phyloP scores from a whole-genome alignment of 2,888 invertebrate genomes.

The Mythimna vitellina region DNA sequence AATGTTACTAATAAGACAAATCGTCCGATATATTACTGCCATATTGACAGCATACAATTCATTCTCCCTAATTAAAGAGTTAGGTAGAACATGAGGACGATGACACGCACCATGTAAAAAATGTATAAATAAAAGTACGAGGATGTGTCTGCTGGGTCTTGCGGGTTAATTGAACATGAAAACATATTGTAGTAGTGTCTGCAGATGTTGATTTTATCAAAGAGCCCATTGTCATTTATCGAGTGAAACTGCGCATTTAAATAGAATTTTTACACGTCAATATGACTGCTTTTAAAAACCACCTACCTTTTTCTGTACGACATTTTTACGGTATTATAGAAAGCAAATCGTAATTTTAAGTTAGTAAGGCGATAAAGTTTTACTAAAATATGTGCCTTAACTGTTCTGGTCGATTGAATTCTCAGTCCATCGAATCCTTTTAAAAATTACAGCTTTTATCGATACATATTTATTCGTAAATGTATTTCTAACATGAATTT shows the following conservation, averaged over 20 bases:
- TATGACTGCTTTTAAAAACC: neutral
- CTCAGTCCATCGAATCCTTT: constrained; percentile 14
- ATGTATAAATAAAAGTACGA: too few species aligned
- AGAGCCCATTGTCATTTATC: constrained; percentile 8
- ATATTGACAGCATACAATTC: too few species aligned
- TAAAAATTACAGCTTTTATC: constrained; percentile 4
- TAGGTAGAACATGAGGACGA: too few species aligned
- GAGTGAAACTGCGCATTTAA: constrained; percentile 1
- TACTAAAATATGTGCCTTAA: constrained; percentile 29
- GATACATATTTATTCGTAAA: constrained; percentile 8
- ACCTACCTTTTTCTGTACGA: neutral
- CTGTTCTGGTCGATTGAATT: constrained; percentile 34
- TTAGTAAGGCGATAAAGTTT: constrained; percentile 11
- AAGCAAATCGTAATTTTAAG: constrained; percentile 5
- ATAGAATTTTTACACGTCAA: neutral
- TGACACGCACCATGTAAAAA: too few species aligned
- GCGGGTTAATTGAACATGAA: too few species aligned
- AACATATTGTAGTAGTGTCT: too few species aligned
- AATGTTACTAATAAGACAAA: too few species aligned
- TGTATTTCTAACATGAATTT: constrained; percentile 32
- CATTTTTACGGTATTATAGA: neutral
- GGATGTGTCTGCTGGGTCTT: too few species aligned
- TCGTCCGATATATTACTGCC: too few species aligned
- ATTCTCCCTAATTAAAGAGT: too few species aligned
- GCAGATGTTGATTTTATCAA: too few species aligned